These are phyloP conservation scores for Lepus townsendii DNA, from an alignment of 2,797 vertebrate species.

Conservation along the genomic window DNA sequence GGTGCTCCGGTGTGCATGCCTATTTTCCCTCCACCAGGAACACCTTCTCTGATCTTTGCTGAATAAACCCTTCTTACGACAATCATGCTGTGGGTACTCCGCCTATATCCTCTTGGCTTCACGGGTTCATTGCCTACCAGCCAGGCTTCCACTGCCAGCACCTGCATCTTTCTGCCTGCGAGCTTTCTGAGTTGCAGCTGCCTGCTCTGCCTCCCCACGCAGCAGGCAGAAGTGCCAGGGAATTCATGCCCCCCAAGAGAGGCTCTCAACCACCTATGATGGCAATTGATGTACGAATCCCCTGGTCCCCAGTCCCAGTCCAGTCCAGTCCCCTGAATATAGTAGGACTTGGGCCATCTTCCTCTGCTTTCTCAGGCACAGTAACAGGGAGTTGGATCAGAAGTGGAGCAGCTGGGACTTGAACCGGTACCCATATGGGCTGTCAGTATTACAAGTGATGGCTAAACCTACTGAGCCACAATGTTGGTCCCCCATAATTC, in stretches of 20 bases:
- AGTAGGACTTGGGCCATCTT: too few species aligned
- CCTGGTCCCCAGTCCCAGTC: background rate
- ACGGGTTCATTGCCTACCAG: background rate
- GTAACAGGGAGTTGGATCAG: too few species aligned
- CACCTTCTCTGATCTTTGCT: background rate
- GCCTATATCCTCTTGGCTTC: background rate
- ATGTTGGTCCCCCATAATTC: background rate
- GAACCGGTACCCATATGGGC: too few species aligned
- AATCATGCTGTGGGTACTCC: background rate
- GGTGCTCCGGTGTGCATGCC: background rate
- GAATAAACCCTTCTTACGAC: background rate
- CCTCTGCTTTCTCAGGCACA: too few species aligned
- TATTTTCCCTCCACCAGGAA: background rate
- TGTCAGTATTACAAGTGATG: too few species aligned
- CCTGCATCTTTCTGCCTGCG: background rate
- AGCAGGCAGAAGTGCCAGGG: background rate
- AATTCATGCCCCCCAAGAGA: background rate
- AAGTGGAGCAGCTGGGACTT: too few species aligned
- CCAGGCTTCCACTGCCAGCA: background rate
- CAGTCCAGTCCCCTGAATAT: background rate
- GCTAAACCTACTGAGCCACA: background rate
- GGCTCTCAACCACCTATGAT: background rate
- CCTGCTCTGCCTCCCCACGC: background rate
- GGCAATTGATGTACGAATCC: background rate
- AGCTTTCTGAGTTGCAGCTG: background rate